Conservation (phyloP, 2,113 vertebrate genomes). For the Bagarius yarrelli region DNA sequence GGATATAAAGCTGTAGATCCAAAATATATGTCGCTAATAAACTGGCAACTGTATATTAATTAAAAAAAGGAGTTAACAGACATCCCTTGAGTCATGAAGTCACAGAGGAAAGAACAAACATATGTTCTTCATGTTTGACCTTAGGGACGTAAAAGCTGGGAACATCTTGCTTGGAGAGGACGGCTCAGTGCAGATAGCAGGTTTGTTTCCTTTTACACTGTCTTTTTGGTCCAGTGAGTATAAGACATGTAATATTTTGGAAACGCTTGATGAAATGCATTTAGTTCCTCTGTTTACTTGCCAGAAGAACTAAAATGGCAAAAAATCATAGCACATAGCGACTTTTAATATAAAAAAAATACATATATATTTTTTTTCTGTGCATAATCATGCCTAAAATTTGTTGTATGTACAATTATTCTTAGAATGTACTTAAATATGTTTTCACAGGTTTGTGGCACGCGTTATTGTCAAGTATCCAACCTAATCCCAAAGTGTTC, state of each 20-base stretch:
- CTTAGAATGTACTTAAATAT: not conserved
- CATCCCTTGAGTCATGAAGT: slow-evolving; percentile 12
- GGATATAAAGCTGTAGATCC: not conserved
- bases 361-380: not conserved
- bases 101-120: slow-evolving; percentile 31
- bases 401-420: not conserved
- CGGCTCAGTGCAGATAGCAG: slow-evolving; percentile 98
- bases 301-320: too few relatives aligned
- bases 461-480: not conserved
- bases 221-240: not conserved
- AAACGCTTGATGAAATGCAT: not conserved
- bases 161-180: slow-evolving; percentile 98
- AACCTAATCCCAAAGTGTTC: slow-evolving; percentile 22
- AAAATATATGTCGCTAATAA: not conserved
- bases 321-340: too few relatives aligned
- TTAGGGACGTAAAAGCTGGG: slow-evolving; percentile 95
- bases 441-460: not conserved
- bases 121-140: slow-evolving; percentile 57
- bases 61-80: not conserved
- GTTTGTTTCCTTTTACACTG: slow-evolving; percentile 67
- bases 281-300: not conserved
- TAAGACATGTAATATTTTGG: not conserved
- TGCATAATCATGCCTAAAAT: not conserved
- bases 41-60: not conserved
- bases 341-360: too few relatives aligned